Evolutionary conservation across 1,140 invertebrate genomes (phyloP).

Genomic region (Hylyphantes graminicola): DNA sequence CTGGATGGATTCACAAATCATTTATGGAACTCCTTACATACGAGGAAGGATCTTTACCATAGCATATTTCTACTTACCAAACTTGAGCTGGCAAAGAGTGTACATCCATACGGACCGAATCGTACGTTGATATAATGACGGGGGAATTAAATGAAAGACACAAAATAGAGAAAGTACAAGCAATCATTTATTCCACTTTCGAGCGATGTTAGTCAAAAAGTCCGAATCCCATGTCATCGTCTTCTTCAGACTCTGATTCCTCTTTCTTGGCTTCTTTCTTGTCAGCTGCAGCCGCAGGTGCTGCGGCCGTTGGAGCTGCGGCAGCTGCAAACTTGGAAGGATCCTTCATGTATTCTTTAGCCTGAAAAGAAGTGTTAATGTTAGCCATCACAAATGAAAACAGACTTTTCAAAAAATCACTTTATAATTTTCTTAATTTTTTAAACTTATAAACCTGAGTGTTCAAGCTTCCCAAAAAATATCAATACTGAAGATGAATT

Average conservation of each 20-base stretch:
- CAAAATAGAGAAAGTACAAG: too few species aligned
- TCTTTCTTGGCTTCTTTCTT: conserved; percentile 80
- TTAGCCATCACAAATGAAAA: not conserved
- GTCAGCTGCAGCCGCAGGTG: conserved; percentile 73
- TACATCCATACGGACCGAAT: too few species aligned
- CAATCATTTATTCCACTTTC: conserved; percentile 1
- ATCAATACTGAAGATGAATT: not conserved
- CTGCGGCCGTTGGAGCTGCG: conserved; percentile 73
- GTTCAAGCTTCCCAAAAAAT: not conserved
- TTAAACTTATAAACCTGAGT: not conserved
- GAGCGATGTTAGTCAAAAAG: conserved; percentile 84
- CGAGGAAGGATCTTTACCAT: too few species aligned
- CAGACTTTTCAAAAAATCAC: not conserved
- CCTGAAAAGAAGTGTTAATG: conserved; percentile 57
- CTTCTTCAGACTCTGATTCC: conserved; percentile 83
- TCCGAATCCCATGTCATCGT: conserved; percentile 97
- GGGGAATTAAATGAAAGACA: too few species aligned
- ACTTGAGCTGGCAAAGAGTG: too few species aligned
- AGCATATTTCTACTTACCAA: too few species aligned
- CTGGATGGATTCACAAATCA: too few species aligned
- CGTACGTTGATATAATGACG: too few species aligned
- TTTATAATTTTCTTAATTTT: not conserved
- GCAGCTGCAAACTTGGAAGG: conserved; percentile 87
- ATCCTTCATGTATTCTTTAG: conserved; percentile 77
- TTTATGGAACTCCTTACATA: too few species aligned